Base-by-base conservation (phyloP, 2,888 invertebrate genomes). In the Pristionchus exspectatus region DNA sequence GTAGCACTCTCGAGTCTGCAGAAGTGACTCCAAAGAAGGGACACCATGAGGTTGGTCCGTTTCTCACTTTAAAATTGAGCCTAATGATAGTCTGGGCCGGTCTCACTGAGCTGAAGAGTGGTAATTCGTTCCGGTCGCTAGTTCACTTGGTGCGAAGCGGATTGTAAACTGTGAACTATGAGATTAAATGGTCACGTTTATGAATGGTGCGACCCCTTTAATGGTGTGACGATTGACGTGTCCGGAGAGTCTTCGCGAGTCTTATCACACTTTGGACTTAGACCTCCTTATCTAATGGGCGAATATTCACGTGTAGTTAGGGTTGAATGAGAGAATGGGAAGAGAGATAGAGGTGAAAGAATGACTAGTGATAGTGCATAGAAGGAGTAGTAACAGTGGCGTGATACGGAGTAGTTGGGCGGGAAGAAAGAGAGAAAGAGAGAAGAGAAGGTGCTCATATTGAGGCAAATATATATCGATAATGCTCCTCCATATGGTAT, bases 311-410 rank as follows among this genome's bases (percentile, higher is more conserved):
- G 27, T 81, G 50, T 50, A 24, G 38, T 27, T 5, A 54, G 81
- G 81, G 81, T 81, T 81, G 81, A 81, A 27, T 54, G 81, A 81
- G 81, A 81, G 77, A 77, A 44, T 44, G 33, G 59, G 59, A 24
- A 59, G 56, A 59, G 56, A 59, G 56, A 56, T 33, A 24, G 56
- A 85, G 84, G 56, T 59, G 59, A 85, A 85, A 85, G 84, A 59
- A 59, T 85, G 59, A 85, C 59, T 59, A 59, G 84, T 85, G 87
- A 87, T 44, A 54, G 44, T 87, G 69, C 87, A 44, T 87, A 69
- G n/a, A 87, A 69, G 54, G 87, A 87, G 87, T 44, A 87, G 87
- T 69, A 87, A 87, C 69, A 87, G 59, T 85, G 84, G 84, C 84
- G 84, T 85, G 87, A 87, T 69, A 87, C 30, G 87, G 69, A 69